Percentiles rank a stretch among this genome's conserved stretches.
Evolutionary conservation across 1,140 invertebrate species (phyloP).

Genomic region (Camponotus pennsylvanicus): DNA sequence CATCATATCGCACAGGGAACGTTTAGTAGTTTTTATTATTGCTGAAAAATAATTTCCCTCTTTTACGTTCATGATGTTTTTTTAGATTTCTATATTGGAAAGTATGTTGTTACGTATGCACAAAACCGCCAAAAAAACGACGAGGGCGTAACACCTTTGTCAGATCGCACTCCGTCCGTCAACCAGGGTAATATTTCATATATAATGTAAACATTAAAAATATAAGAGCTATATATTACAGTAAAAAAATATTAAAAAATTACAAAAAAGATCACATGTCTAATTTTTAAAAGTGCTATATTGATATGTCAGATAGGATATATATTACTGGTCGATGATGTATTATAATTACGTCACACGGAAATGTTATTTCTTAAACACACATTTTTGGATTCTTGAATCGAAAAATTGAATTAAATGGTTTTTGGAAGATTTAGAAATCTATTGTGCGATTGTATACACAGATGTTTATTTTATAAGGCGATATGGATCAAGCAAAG

Average conservation of each 20-base stretch:
- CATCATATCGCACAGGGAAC: not conserved
- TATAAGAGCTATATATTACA: not conserved
- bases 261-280: not conserved
- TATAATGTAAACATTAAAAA: conserved; percentile 13
- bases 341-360: no score
- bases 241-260: not conserved
- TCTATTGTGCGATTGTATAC: not conserved
- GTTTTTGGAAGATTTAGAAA: conserved; percentile 6
- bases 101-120: conserved; percentile 95
- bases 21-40: not conserved
- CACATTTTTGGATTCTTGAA: not conserved
- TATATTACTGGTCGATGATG: not conserved
- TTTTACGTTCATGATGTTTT: not conserved
- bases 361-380: no score
- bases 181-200: conserved; percentile 78
- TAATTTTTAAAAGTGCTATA: no score
- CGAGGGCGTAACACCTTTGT: conserved; percentile 80
- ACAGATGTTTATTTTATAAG: conserved; percentile 67
- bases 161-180: conserved; percentile 80
- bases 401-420: not conserved
- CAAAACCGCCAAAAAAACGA: conserved; percentile 90
- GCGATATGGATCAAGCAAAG: conserved; percentile 82
- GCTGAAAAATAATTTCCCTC: conserved; percentile 14
- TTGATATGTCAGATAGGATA: not conserved
- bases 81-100: conserved; percentile 95